Conservation (phyloP, 2,888 invertebrate genomes). For the Scaptomyza flava region DNA sequence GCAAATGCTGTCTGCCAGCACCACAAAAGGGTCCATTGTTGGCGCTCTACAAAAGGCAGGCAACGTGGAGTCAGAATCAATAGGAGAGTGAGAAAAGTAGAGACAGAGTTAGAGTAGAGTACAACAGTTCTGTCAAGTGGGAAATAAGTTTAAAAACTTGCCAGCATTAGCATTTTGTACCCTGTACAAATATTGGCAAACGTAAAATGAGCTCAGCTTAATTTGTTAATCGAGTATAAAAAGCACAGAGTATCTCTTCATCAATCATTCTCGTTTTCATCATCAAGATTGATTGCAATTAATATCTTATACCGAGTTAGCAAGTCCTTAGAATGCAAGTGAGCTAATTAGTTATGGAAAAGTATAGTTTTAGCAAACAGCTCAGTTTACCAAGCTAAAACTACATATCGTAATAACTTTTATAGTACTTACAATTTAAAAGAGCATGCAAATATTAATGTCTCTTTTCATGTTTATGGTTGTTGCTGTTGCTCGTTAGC, state of each 20-base stretch:
- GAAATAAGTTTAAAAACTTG: background rate
- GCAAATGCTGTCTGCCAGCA: constrained; percentile 1
- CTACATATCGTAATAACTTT: background rate
- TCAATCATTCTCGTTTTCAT: background rate
- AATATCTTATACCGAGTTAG: constrained; percentile 1
- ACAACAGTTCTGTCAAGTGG: constrained; percentile 8
- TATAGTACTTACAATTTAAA: background rate
- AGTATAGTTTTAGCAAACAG: background rate
- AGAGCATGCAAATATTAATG: background rate
- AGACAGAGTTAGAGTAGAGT: background rate
- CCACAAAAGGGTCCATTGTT: constrained; percentile 41
- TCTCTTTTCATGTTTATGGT: background rate
- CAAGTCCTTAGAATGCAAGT: background rate
- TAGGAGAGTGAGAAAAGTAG: background rate
- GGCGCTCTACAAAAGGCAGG: constrained; percentile 7
- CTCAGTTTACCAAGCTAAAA: background rate
- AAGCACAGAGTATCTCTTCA: background rate
- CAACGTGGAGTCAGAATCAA: too few species aligned
- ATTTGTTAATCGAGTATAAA: background rate
- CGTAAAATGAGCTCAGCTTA: too few species aligned
- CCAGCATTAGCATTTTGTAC: constrained; percentile 5
- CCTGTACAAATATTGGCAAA: too few species aligned
- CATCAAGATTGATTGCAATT: background rate
- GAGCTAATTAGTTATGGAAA: background rate
- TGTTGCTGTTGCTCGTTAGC: constrained; percentile 14